These are phyloP conservation scores for Acanthornis magna DNA, from an alignment of 2,797 vertebrate species.

Conservation along the genomic window DNA sequence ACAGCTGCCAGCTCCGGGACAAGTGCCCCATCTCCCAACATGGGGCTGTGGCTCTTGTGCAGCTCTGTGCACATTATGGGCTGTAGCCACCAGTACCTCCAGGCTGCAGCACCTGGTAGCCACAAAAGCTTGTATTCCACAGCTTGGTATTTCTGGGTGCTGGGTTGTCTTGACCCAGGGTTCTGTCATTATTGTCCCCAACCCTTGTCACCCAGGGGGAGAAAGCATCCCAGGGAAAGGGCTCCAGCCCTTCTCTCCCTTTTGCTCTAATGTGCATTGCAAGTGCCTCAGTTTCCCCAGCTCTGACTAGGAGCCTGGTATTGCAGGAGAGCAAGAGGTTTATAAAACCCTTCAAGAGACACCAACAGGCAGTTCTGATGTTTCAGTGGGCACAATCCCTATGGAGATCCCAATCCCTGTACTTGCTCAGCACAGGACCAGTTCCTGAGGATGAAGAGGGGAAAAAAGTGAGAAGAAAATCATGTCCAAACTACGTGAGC, in stretches of 20 bases:
- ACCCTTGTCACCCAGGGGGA: rapidly evolving
- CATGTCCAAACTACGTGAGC: neutral
- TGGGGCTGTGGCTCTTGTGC: neutral
- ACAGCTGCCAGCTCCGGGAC: neutral
- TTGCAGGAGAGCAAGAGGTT: neutral
- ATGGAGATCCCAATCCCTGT: neutral
- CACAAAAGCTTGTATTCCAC: neutral
- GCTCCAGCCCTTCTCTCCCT: neutral
- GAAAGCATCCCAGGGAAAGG: neutral
- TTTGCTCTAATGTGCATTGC: neutral
- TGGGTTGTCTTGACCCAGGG: neutral
- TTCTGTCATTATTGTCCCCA: neutral
- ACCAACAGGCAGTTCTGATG: neutral
- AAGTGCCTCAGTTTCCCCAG: neutral
- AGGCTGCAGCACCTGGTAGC: neutral
- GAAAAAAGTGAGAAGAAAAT: neutral
- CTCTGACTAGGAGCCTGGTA: neutral
- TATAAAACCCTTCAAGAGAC: neutral
- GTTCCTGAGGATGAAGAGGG: neutral
- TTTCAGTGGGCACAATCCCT: neutral
- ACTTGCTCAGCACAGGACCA: neutral
- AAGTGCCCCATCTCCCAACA: neutral
- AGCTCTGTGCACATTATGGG: neutral
- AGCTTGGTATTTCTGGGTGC: neutral
- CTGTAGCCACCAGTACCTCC: neutral